Conservation (phyloP, 2,113 vertebrate species). For the Larimichthys crocea region DNA sequence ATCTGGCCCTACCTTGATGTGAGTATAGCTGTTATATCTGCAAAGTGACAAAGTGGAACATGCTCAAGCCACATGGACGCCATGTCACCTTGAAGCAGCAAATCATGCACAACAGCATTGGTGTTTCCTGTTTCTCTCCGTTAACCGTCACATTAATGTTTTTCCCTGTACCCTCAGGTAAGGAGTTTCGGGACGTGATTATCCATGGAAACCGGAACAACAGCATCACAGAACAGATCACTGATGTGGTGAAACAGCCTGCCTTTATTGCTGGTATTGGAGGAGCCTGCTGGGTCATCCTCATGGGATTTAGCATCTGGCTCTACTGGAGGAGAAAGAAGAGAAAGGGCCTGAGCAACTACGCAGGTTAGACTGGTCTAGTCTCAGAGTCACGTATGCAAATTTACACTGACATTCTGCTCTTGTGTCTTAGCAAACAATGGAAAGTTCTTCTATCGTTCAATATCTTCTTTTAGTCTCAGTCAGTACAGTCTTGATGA, state of each 20-base stretch:
- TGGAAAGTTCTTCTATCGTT: background rate
- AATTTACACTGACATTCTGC: constrained; percentile 3
- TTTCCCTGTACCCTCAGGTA: constrained; percentile 73
- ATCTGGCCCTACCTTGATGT: constrained; percentile 22
- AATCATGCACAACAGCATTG: constrained; percentile 11
- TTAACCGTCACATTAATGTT: constrained; percentile 17
- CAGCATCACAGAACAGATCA: constrained; percentile 99
- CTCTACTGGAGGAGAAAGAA: constrained; percentile 99
- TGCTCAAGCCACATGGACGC: background rate
- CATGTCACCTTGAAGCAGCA: constrained; percentile 31
- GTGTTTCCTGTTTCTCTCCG: constrained; percentile 13
- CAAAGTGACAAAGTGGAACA: constrained; percentile 10
- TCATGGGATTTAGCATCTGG: constrained; percentile 99
- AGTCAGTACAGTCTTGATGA: constrained; percentile 27
- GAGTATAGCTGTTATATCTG: constrained; percentile 29
- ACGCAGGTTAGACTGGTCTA: constrained; percentile 89
- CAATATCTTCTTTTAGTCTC: background rate
- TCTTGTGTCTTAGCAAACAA: constrained; percentile 15
- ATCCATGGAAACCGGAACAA: constrained; percentile 95
- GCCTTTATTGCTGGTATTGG: constrained; percentile 99
- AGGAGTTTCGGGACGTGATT: constrained; percentile 90
- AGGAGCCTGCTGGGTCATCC: constrained; percentile 98
- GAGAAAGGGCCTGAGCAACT: constrained; percentile 99
- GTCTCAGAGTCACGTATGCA: background rate
- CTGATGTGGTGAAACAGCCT: constrained; percentile 98